These are phyloP conservation scores for Hoplostethus atlanticus DNA, from an alignment of 2,797 vertebrate genomes.

Conservation along the genomic window DNA sequence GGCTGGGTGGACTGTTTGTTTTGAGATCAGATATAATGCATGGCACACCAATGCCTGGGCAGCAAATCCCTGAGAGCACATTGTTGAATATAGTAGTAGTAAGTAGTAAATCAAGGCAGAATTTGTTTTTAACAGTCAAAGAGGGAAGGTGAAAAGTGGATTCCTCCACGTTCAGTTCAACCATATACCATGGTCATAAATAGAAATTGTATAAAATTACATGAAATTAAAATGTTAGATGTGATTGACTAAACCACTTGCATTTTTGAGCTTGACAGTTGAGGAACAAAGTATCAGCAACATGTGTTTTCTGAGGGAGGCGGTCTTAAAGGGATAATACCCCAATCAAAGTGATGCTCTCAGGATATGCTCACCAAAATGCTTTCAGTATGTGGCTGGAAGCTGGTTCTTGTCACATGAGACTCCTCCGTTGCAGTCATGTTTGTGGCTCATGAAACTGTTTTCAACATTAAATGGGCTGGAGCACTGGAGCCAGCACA, in stretches of 20 bases:
- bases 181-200: background rate
- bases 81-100: background rate
- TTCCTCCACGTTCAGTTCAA: conserved; percentile 6
- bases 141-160: conserved; percentile 22
- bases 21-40: conserved; percentile 14
- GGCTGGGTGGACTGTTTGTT: conserved; percentile 22
- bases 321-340: conserved; percentile 46
- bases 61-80: conserved; percentile 5
- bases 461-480: conserved; percentile 40
- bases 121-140: conserved; percentile 24
- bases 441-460: conserved; percentile 50
- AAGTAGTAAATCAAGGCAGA: background rate
- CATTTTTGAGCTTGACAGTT: conserved; percentile 25
- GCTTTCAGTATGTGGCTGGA: conserved; percentile 48
- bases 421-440: conserved; percentile 44
- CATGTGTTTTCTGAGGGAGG: conserved; percentile 48
- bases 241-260: background rate
- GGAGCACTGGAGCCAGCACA: conserved; percentile 28
- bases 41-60: conserved; percentile 8
- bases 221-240: conserved; percentile 1
- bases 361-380: conserved; percentile 60
- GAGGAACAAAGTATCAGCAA: conserved; percentile 41
- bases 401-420: conserved; percentile 21
- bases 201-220: background rate
- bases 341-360: conserved; percentile 53